These are phyloP conservation scores for Galaxias olidus DNA, from an alignment of 2,797 vertebrate species.

Conservation along the genomic window DNA sequence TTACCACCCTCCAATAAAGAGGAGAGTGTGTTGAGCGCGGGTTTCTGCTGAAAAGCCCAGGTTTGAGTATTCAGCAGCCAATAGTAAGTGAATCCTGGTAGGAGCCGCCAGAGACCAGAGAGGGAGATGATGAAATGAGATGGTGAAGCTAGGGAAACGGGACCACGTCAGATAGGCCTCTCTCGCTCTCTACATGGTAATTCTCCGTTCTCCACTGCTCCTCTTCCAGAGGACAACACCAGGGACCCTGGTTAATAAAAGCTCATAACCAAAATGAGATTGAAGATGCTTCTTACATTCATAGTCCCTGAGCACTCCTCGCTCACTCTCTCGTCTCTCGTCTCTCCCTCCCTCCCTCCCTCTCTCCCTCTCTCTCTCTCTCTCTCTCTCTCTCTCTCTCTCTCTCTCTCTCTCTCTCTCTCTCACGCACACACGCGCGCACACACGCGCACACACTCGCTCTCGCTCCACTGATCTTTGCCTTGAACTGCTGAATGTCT, in stretches of 20 bases:
- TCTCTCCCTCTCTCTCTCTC: background rate
- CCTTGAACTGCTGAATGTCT: too few relatives aligned
- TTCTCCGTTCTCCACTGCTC: background rate
- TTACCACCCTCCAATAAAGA: too few relatives aligned
- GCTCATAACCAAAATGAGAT: slow-evolving; percentile 17
- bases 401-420: background rate
- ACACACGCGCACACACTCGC: background rate
- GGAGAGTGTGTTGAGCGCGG: too few relatives aligned
- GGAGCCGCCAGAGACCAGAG: too few relatives aligned
- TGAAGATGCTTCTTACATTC: slow-evolving; percentile 15
- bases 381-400: background rate
- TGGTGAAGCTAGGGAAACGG: background rate
- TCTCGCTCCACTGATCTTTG: background rate
- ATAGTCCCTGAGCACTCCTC: background rate
- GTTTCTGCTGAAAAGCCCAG: too few relatives aligned
- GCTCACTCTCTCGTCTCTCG: background rate
- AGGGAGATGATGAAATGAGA: too few relatives aligned
- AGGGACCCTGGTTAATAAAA: slow-evolving; percentile 19
- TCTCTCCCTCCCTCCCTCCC: background rate
- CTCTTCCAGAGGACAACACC: slow-evolving; percentile 1
- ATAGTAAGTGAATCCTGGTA: too few relatives aligned
- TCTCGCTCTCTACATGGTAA: background rate
- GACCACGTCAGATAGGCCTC: background rate
- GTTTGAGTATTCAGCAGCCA: too few relatives aligned
- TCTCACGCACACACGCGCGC: background rate